These are phyloP conservation scores for Hapalemur alaotrensis DNA, from an alignment of 2,797 vertebrate species.

Conservation along the genomic window DNA sequence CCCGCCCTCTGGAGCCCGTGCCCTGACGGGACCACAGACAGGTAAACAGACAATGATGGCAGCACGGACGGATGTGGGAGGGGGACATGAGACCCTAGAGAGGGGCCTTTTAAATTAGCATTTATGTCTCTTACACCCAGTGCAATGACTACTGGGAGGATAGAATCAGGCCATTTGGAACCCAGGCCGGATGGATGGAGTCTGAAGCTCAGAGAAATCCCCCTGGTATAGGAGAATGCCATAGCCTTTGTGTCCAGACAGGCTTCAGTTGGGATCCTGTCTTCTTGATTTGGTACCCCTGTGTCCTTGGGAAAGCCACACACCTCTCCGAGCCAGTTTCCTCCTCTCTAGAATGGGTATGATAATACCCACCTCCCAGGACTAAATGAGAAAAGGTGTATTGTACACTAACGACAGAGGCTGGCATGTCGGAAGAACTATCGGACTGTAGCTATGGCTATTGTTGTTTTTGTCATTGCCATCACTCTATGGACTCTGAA, in stretches of 20 bases:
- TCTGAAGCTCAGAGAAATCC: neutral
- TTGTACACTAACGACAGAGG: neutral
- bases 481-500: neutral
- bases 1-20: neutral
- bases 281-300: neutral
- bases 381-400: neutral
- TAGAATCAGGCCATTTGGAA: neutral
- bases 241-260: neutral
- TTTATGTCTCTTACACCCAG: neutral
- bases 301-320: neutral
- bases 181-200: neutral
- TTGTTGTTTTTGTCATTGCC: neutral
- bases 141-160: neutral
- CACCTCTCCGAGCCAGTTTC: neutral
- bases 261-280: neutral
- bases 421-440: neutral
- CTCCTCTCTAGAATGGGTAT: neutral
- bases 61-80: neutral
- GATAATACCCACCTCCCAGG: neutral
- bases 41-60: neutral
- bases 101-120: neutral
- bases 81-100: neutral
- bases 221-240: neutral
- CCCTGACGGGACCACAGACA: neutral
- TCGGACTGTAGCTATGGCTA: neutral